phyloP scores from a whole-genome alignment of 2,113 vertebrate species.

The Paramormyrops kingsleyae region DNA sequence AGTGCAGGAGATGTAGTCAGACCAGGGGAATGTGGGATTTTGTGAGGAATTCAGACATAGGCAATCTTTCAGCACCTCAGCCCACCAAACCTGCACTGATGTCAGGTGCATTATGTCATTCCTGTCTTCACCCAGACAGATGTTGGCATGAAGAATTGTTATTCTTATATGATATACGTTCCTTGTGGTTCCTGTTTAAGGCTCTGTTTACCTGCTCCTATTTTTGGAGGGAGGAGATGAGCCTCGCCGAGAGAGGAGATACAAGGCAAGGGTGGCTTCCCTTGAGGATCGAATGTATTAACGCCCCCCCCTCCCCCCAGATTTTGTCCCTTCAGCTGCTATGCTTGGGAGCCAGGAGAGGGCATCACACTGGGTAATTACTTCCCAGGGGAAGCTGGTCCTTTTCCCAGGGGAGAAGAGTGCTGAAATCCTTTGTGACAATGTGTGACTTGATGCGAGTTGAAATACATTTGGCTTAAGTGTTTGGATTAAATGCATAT shows the following conservation, averaged over 20 bases:
- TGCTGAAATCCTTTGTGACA: conserved; percentile 1
- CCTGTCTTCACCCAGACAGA: background rate
- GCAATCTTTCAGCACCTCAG: background rate
- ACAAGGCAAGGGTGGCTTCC: background rate
- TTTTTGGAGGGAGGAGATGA: background rate
- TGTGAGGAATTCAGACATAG: background rate
- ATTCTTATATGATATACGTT: background rate
- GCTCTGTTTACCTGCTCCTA: background rate
- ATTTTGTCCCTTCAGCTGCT: conserved; percentile 12
- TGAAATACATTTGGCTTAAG: background rate
- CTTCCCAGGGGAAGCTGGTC: background rate
- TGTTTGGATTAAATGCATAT: background rate
- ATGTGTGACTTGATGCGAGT: background rate
- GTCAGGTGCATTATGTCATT: background rate
- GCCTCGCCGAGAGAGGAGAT: background rate
- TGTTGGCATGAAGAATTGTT: background rate
- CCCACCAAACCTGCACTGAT: background rate
- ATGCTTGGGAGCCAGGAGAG: background rate
- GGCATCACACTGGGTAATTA: conserved; percentile 7
- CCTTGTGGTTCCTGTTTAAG: background rate
- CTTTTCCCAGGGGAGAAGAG: background rate
- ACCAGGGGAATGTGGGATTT: background rate
- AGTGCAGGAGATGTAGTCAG: background rate
- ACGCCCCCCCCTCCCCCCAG: background rate
- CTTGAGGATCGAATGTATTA: background rate